Base-by-base conservation (phyloP, 2,113 vertebrate genomes). In the Dicerorhinus sumatrensis region DNA sequence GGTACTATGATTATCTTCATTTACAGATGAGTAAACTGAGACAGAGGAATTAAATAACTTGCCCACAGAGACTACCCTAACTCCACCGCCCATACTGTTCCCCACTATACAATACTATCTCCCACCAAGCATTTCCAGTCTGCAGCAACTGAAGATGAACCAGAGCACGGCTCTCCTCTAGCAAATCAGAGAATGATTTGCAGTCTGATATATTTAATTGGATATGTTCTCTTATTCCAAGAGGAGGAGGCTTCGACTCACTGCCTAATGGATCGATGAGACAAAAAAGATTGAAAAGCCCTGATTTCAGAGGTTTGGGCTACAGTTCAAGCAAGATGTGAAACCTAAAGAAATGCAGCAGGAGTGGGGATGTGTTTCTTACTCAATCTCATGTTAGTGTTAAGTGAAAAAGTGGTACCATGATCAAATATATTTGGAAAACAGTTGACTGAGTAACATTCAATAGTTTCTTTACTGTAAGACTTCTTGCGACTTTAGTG, bases 31-130 rank as follows among this genome's bases (percentile, higher is more conserved):
- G 54, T 84, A 88, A 77, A 91, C 36, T 39, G 60, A 72, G 67
- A 86, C 83, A 70, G 58, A 92, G 21, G 48, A 86, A 39, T 67
- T 58, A 77, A 92, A 58, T n/a, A 90, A 48, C 8, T 11, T 97
- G 58, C 17, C 56, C 70, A 62, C 12, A 82, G 42, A 76, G 6
- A 92, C 6, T 60, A 7, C 39, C 33, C 62, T 54, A 36, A 42
- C 18, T 17, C 69, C 27, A 85, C 16, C 16, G 65, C 39, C 42
- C 82, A 87, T 9, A 46, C 14, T 23, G 11, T 16, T 79, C 16
- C n/a, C 48, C n/a, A 56, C 46, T 51, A 33, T 10, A 70, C 25
- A 60, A 21, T 23, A 62, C 21, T 51, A 31, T 67, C 36, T 75
- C 33, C n/a, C 48, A 54, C 3, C 6, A 4, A 62, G 16, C 31